A percentile compares a stretch with the other conserved stretches of the same genome.
Evolutionary conservation across 2,888 invertebrate species (phyloP).

Genomic region (Tortricodes alternella): DNA sequence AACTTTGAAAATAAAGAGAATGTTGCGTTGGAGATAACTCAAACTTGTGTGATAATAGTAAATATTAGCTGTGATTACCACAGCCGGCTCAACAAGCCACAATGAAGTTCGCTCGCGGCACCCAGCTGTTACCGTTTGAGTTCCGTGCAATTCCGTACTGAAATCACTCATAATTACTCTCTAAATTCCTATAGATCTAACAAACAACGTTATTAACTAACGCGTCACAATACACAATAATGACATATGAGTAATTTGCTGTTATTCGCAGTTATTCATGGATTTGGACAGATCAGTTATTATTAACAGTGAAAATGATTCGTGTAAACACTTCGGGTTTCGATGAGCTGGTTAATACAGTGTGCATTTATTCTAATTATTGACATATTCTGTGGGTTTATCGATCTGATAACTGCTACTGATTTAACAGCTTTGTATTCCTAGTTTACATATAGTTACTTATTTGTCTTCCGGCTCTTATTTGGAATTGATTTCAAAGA

Average conservation of each 20-base stretch:
- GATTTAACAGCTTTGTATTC: too few relatives aligned
- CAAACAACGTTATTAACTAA: background rate
- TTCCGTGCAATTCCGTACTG: conserved; percentile 5
- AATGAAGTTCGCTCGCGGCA: conserved; percentile 40
- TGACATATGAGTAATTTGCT: conserved; percentile 1
- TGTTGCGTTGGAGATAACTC: background rate
- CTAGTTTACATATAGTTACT: too few relatives aligned
- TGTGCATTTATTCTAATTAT: too few relatives aligned
- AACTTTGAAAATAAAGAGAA: too few relatives aligned
- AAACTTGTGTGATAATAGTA: background rate
- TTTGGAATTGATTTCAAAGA: too few relatives aligned
- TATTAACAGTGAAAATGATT: too few relatives aligned
- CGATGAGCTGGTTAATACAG: too few relatives aligned
- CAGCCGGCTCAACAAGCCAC: conserved; percentile 22
- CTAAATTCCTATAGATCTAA: background rate
- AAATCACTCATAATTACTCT: background rate
- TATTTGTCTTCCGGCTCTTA: too few relatives aligned
- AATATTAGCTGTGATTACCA: conserved; percentile 3
- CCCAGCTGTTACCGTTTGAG: conserved; percentile 37
- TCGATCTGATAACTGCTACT: too few relatives aligned
- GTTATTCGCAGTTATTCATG: background rate
- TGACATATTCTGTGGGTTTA: too few relatives aligned
- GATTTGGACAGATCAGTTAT: too few relatives aligned
- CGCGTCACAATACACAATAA: background rate
- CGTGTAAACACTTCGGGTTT: too few relatives aligned